Percentiles rank a stretch among this genome's conserved stretches.
Conservation (phyloP, 2,888 invertebrate genomes). For the Cheilosia scutellata region DNA sequence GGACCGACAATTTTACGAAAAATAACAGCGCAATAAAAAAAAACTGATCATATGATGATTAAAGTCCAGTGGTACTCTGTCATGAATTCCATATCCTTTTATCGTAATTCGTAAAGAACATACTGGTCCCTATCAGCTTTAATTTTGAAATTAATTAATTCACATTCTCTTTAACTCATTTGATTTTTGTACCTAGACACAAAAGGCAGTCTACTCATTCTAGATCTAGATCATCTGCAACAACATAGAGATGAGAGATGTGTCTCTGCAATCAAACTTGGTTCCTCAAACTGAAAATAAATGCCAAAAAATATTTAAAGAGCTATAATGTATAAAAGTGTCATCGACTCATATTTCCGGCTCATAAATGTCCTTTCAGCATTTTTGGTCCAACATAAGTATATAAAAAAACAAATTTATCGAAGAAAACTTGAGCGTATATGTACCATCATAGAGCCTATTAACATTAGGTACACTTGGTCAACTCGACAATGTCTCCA, state of each 20-base stretch:
- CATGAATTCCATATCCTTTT: neutral
- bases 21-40: no score
- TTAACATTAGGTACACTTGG: constrained; percentile 63
- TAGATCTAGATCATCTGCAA: neutral
- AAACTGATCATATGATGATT: no score
- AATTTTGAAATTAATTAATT: no score
- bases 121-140: no score
- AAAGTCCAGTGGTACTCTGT: no score
- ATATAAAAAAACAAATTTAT: constrained; percentile 5
- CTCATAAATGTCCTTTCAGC: constrained; percentile 8
- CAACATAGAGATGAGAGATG: no score
- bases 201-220: neutral
- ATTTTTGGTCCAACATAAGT: constrained; percentile 3
- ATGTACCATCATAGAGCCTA: constrained; percentile 26
- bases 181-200: neutral
- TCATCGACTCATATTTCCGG: constrained; percentile 29
- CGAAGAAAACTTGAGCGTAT: neutral
- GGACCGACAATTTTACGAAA: no score
- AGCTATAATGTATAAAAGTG: constrained; percentile 30
- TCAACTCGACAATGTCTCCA: constrained; percentile 39
- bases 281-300: constrained; percentile 48
- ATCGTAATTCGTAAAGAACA: no score
- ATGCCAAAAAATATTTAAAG: constrained; percentile 34
- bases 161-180: no score
- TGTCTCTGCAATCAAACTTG: constrained; percentile 16